A percentile compares a stretch with the other conserved stretches of the same genome.
Evolutionary conservation across 2,888 invertebrate genomes (phyloP).

Genomic region (Agrilus biguttatus): DNA sequence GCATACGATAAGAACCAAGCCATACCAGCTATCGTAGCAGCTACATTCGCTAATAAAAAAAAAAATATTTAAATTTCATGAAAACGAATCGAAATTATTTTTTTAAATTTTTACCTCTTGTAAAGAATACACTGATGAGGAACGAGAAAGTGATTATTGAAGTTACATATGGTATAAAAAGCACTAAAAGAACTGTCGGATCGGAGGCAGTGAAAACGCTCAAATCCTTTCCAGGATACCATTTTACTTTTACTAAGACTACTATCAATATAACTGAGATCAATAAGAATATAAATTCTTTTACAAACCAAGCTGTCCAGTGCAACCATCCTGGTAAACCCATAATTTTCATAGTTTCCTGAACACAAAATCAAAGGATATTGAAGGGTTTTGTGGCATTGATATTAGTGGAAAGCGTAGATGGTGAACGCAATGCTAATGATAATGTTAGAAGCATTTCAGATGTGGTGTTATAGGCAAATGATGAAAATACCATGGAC

Average conservation of each 20-base stretch:
- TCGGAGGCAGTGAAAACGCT: constrained; percentile 52
- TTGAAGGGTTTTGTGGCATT: constrained; percentile 13
- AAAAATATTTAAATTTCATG: not conserved
- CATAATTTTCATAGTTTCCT: constrained; percentile 89
- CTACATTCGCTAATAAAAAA: constrained; percentile 6
- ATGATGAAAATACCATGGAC: no score
- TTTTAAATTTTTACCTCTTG: constrained; percentile 40
- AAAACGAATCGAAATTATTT: not conserved
- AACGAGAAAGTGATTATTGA: constrained; percentile 57
- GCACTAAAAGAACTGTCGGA: constrained; percentile 47
- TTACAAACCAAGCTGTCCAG: constrained; percentile 74
- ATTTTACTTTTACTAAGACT: constrained; percentile 31
- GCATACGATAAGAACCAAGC: constrained; percentile 6
- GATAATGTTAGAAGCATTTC: no score
- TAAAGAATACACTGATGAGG: constrained; percentile 59
- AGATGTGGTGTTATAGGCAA: no score
- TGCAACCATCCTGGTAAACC: constrained; percentile 70
- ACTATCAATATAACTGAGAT: constrained; percentile 42
- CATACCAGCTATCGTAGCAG: constrained; percentile 6
- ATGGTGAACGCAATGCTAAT: no score
- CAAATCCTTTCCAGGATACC: constrained; percentile 16
- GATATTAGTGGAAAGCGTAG: constrained; percentile 3
- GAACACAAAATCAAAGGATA: constrained; percentile 10
- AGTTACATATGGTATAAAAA: constrained; percentile 49
- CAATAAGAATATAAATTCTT: constrained; percentile 50